These are phyloP conservation scores for Drosophila setifemur DNA, from an alignment of 1,140 invertebrate species.

Conservation along the genomic window DNA sequence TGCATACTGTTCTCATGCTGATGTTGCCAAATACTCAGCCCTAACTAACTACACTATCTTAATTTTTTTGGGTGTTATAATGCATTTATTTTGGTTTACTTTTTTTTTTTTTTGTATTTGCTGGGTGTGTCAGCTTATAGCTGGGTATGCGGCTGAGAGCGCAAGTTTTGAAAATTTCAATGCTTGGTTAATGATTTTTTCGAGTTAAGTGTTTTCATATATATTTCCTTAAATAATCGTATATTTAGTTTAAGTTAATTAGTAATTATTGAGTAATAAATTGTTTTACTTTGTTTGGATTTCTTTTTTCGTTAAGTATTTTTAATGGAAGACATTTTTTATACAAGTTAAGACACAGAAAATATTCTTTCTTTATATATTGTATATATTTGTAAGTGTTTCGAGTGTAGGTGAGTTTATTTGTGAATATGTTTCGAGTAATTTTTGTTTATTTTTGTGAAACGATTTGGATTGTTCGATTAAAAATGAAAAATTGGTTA, in stretches of 20 bases:
- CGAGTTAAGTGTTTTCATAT: conserved; percentile 56
- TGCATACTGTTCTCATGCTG: conserved; percentile 9
- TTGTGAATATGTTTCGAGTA: conserved; percentile 10
- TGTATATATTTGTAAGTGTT: conserved; percentile 30
- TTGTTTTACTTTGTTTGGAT: conserved; percentile 51
- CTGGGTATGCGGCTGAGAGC: conserved; percentile 26
- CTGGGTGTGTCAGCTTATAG: conserved; percentile 45
- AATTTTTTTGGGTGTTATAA: conserved; percentile 48
- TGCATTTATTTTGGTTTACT: conserved; percentile 4
- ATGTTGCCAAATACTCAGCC: conserved; percentile 18
- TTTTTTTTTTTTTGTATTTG: background rate
- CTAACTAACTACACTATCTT: conserved; percentile 62
- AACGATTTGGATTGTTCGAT: conserved; percentile 44
- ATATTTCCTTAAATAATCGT: conserved; percentile 58
- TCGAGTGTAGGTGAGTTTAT: conserved; percentile 25
- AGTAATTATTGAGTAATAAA: conserved; percentile 68
- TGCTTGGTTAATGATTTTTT: conserved; percentile 54
- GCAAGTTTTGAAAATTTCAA: conserved; percentile 49
- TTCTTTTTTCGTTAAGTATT: conserved; percentile 69
- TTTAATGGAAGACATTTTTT: conserved; percentile 82
- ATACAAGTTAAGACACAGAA: conserved; percentile 83
- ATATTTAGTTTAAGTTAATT: conserved; percentile 67
- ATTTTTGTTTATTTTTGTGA: conserved; percentile 23
- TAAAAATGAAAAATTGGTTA: conserved; percentile 33
- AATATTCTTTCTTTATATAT: conserved; percentile 77